These are phyloP conservation scores for Gastrophysa polygoni DNA, from an alignment of 2,888 invertebrate genomes.

Conservation along the genomic window DNA sequence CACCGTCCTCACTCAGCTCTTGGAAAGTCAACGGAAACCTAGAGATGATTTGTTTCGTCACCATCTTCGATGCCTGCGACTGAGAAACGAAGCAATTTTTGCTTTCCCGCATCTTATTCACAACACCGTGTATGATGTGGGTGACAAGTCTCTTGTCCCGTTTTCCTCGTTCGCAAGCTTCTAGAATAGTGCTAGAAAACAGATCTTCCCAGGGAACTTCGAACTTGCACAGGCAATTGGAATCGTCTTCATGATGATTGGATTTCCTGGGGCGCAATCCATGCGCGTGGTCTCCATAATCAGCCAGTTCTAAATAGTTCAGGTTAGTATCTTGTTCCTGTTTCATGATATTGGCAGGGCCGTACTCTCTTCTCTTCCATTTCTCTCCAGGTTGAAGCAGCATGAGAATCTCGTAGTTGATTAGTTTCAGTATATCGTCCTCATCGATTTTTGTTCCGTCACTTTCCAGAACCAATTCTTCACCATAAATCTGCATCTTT, in stretches of 20 bases:
- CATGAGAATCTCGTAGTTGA: not conserved
- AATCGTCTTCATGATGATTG: not conserved
- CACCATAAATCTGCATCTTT: not conserved
- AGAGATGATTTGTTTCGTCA: conserved; percentile 31
- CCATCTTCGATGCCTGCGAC: conserved; percentile 29
- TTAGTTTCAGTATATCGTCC: not conserved
- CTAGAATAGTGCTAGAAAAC: not conserved
- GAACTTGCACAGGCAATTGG: not conserved
- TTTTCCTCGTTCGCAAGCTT: not conserved
- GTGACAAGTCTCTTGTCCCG: conserved; percentile 17
- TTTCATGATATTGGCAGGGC: not conserved
- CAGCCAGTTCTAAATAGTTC: too few species aligned
- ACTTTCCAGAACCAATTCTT: not conserved
- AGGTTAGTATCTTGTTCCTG: not conserved
- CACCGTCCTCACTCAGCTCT: conserved; percentile 38
- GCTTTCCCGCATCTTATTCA: conserved; percentile 32
- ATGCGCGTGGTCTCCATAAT: too few species aligned
- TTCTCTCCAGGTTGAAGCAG: not conserved
- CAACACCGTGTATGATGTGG: conserved; percentile 29
- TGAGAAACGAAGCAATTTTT: conserved; percentile 28
- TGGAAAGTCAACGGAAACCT: conserved; percentile 37
- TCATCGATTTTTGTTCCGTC: not conserved
- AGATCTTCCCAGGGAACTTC: not conserved
- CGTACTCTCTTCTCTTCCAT: not conserved
- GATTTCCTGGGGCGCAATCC: too few species aligned